Evolutionary conservation across 1,140 invertebrate species (phyloP).

Genomic region (Drosophila erecta): DNA sequence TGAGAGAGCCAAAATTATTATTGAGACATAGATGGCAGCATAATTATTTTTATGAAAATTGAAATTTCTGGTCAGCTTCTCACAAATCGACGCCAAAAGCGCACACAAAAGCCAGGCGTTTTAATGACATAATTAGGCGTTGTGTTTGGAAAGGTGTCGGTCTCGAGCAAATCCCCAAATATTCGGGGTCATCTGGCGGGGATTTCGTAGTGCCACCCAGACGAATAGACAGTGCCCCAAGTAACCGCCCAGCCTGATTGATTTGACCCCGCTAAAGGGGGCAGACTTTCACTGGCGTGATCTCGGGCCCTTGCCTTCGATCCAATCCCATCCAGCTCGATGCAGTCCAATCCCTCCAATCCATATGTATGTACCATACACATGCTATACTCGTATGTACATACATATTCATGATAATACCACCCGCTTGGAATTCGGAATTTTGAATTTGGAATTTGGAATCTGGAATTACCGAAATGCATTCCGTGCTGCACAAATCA

Average conservation of each 20-base stretch:
- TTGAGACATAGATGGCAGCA: neutral
- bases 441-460: slow-evolving; percentile 48
- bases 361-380: no score
- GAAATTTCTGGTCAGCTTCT: slow-evolving; percentile 16
- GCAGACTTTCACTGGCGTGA: slow-evolving; percentile 68
- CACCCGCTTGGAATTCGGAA: slow-evolving; percentile 25
- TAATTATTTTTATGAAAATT: slow-evolving; percentile 5
- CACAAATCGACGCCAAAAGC: slow-evolving; percentile 16
- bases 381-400: slow-evolving; percentile 14
- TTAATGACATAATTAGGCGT: slow-evolving; percentile 77
- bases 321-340: slow-evolving; percentile 1
- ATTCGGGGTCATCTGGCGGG: neutral
- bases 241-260: slow-evolving; percentile 67
- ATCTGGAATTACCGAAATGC: slow-evolving; percentile 68
- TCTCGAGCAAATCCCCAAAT: slow-evolving; percentile 3
- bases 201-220: slow-evolving; percentile 31
- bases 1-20: neutral
- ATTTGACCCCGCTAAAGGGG: slow-evolving; percentile 58
- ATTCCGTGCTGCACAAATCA: slow-evolving; percentile 60
- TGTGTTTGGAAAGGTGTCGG: slow-evolving; percentile 59
- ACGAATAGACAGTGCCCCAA: neutral
- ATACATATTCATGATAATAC: slow-evolving; percentile 60
- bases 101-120: slow-evolving; percentile 34
- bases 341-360: neutral
- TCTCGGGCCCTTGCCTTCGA: slow-evolving; percentile 15